These are phyloP conservation scores for Centroberyx gerrardi DNA, from an alignment of 2,797 vertebrate genomes.

Conservation along the genomic window DNA sequence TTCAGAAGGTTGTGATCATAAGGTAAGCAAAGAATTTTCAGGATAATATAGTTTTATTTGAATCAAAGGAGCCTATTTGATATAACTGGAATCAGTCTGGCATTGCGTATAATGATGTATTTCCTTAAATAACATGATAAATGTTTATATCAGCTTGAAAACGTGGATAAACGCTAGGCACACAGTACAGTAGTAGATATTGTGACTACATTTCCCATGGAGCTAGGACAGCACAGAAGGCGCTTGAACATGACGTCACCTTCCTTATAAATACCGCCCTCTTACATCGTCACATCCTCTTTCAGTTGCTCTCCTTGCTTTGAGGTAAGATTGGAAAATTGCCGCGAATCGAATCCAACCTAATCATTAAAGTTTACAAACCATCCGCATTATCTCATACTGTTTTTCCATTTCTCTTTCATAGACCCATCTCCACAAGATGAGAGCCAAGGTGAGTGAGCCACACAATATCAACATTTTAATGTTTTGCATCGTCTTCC, in stretches of 20 bases:
- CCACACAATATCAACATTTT: fast-evolving
- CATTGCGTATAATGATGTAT: too few species aligned
- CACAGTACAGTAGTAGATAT: too few species aligned
- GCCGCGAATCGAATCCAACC: slow-evolving; percentile 65
- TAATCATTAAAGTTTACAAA: slow-evolving; percentile 56
- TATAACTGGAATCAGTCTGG: too few species aligned
- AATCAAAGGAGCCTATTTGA: too few species aligned
- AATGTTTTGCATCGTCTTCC: not conserved
- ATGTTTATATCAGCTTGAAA: too few species aligned
- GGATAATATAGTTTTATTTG: too few species aligned
- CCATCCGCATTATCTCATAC: slow-evolving; percentile 74
- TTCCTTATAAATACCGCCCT: slow-evolving; percentile 75
- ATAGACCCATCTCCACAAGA: slow-evolving; percentile 86
- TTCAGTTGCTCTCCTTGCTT: slow-evolving; percentile 87
- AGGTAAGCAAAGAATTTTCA: too few species aligned
- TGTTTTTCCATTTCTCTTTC: slow-evolving; percentile 38
- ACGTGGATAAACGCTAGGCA: too few species aligned
- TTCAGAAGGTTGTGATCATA: too few species aligned
- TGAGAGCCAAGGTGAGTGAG: slow-evolving; percentile 95
- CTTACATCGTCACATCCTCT: slow-evolving; percentile 58
- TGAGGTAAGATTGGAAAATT: slow-evolving; percentile 53
- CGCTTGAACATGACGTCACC: slow-evolving; percentile 68
- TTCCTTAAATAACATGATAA: too few species aligned
- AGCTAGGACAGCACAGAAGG: not conserved
- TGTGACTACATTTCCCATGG: slow-evolving; percentile 81